These are phyloP conservation scores for Gandaritis pyraliata DNA, from an alignment of 2,888 invertebrate genomes.

Conservation along the genomic window DNA sequence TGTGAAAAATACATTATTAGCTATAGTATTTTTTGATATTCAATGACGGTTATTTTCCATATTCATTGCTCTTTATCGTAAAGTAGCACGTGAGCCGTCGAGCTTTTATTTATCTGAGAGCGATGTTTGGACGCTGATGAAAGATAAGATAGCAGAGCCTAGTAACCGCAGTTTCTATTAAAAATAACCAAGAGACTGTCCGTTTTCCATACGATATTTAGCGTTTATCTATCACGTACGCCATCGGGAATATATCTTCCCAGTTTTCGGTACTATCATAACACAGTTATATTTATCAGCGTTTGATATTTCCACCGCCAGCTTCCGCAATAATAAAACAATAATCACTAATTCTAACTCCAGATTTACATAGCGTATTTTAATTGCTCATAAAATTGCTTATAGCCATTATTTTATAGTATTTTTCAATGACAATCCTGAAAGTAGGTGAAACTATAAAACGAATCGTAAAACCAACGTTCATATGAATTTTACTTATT, in stretches of 20 bases:
- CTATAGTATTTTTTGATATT: background rate
- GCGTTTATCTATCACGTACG: conserved; percentile 11
- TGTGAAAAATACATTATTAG: too few relatives aligned
- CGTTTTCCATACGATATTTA: background rate
- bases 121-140: conserved; percentile 15
- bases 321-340: conserved; percentile 39
- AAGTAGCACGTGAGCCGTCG: conserved; percentile 18
- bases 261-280: conserved; percentile 18
- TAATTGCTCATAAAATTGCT: conserved; percentile 22
- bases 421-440: conserved; percentile 15
- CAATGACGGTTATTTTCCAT: conserved; percentile 9
- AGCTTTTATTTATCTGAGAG: conserved; percentile 21
- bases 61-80: conserved; percentile 10
- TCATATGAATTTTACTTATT: background rate
- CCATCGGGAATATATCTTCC: conserved; percentile 27
- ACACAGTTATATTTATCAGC: conserved; percentile 23
- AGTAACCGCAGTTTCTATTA: conserved; percentile 12
- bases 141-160: conserved; percentile 24
- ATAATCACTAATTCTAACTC: conserved; percentile 28
- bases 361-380: conserved; percentile 10
- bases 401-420: conserved; percentile 5
- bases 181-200: conserved; percentile 4
- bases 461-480: background rate
- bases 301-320: conserved; percentile 24
- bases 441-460: conserved; percentile 20